Evolutionary conservation across 1,140 invertebrate genomes (phyloP), one percentile per base, ranked within the genome.

Genomic region (Gonatopus flavifemur): DNA sequence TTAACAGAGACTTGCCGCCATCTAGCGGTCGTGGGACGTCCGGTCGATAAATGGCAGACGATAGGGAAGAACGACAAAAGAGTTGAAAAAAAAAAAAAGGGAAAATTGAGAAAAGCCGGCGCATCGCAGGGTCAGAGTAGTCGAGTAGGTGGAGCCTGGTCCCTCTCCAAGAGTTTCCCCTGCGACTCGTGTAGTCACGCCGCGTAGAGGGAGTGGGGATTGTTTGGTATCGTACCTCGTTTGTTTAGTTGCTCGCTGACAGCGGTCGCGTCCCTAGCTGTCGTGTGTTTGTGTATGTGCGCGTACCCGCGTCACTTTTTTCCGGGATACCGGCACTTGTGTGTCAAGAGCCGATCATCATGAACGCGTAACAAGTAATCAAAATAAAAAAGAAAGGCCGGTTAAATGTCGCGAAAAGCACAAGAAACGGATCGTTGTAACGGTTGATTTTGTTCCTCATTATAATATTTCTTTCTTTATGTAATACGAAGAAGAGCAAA

Each of bases 231-330:
- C 50, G 59, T n/a, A n/a, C n/a, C n/a, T n/a, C 60, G 66, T 74
- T 71, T 74, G 69, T 76, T 77, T 76, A 77, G 75, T 77, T 73
- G 72, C 66, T 67, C 72, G 76, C 69, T 75, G 73, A 77, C 69
- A 73, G 71, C 74, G 71, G 71, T 55, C 67, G 66, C 61, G 65
- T 53, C 55, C 64, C 55, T 64, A 63, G 43, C 57, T 55, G 58
- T 64, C 33, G 43, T 59, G 57, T 57, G 59, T 15, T 16, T 43
- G 48, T 48, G 42, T 45, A 32, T 52, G 10, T 30, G 58, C 54
- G 55, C 45, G 59, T 64, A 38, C 49, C 15, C 42, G 44, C 49
- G 56, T 49, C 47, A 37, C 39, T 8, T 28, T 12, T 49, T 22
- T 13, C 24, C 46, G 22, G n/a, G n/a, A n/a, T n/a, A n/a, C 44